A percentile compares a stretch with the other conserved stretches of the same genome.
Evolutionary conservation across 1,140 invertebrate genomes (phyloP).

Genomic region (Hylyphantes graminicola): DNA sequence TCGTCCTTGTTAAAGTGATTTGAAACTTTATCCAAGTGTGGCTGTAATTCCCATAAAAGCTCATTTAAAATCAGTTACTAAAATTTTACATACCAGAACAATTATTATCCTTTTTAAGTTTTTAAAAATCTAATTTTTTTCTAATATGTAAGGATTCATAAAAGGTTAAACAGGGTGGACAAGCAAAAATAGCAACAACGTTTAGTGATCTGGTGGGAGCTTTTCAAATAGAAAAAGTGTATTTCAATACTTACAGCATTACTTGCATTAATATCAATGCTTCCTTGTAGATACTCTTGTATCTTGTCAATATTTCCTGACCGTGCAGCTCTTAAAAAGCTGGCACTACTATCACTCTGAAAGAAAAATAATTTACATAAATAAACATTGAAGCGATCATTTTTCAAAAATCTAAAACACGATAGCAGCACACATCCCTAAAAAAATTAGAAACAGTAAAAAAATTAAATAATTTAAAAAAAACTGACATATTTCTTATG

Average conservation of each 20-base stretch:
- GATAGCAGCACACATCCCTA: neutral
- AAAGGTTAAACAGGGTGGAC: neutral
- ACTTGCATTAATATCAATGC: conserved; percentile 98
- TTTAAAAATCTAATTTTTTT: neutral
- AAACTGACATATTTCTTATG: neutral
- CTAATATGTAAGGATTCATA: neutral
- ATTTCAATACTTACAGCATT: conserved; percentile 86
- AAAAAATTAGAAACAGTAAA: neutral
- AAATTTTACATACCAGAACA: no score
- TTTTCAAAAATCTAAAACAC: neutral
- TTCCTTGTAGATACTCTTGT: conserved; percentile 92
- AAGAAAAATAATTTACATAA: conserved; percentile 65
- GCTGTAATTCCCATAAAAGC: no score
- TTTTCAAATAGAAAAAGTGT: neutral
- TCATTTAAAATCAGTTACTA: no score
- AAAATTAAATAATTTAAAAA: neutral
- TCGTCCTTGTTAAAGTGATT: no score
- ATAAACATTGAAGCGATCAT: neutral
- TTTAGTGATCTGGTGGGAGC: neutral
- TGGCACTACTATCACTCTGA: conserved; percentile 78
- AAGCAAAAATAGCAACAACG: neutral
- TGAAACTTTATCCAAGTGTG: no score
- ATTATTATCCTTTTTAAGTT: no score
- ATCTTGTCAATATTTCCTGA: conserved; percentile 98
- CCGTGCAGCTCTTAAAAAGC: conserved; percentile 92